A percentile compares a stretch with the other conserved stretches of the same genome.
Evolutionary conservation across 2,113 vertebrate species (phyloP).

Genomic region (Crocuta crocuta): DNA sequence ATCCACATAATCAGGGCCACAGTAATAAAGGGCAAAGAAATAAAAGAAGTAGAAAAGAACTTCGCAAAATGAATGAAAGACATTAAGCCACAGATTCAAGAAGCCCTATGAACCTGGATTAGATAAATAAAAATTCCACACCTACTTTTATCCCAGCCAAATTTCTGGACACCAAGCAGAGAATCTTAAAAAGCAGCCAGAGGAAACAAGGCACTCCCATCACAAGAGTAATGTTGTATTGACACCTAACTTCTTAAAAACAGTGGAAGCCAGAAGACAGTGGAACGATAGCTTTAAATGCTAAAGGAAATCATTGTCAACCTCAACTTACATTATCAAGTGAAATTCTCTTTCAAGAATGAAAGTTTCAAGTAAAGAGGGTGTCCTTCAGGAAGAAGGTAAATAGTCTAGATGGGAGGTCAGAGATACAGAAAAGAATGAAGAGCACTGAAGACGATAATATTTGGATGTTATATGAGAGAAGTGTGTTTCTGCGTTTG

Average conservation of each 20-base stretch:
- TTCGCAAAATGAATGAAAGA: background rate
- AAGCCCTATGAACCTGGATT: background rate
- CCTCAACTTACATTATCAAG: background rate
- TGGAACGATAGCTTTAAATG: background rate
- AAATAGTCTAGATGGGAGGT: background rate
- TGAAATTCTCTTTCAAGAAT: background rate
- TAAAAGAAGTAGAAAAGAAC: background rate
- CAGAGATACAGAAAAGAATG: background rate
- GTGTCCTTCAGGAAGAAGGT: background rate
- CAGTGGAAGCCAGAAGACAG: background rate
- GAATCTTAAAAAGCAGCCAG: constrained; percentile 4
- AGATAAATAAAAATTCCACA: background rate
- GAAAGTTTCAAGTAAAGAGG: background rate
- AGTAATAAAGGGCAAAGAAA: background rate
- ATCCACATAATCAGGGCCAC: background rate
- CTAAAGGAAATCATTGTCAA: background rate
- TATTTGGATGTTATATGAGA: background rate
- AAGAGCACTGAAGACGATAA: background rate
- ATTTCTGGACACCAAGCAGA: background rate
- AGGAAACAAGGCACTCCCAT: background rate
- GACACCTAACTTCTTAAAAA: background rate
- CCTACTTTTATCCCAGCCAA: background rate
- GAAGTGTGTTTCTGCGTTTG: background rate
- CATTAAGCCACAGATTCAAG: background rate
- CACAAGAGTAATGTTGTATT: background rate